Base-by-base conservation (phyloP, 2,797 vertebrate species). In the Hippoglossus hippoglossus region DNA sequence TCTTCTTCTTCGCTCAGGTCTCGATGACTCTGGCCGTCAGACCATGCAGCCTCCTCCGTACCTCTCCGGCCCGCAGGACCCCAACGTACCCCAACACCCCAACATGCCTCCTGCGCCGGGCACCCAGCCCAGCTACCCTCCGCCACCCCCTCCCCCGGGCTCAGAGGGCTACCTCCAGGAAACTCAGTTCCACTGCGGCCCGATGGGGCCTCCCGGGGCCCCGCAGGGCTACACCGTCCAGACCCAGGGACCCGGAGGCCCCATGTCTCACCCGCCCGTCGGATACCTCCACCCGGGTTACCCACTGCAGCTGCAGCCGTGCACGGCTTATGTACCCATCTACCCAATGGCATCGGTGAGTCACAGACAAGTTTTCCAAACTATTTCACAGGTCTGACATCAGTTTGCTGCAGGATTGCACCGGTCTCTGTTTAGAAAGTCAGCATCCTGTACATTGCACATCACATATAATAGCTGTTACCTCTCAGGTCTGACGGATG, bases 281-380 rank as follows among this genome's bases (percentile, higher is more conserved):
- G 97, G 96, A 65, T 98, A 97, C 84, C 87, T 97, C 73, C 95
- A 95, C 52, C 94, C 96, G 0, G 96, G 95, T 19, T 98, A 97
- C 86, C 96, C 96, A 0, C 94, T 98, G 49, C 97, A 98, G 89
- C 94, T 97, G 77, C 97, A 97, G 84, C 97, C 97, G 52, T 97
- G 96, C 93, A 97, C 97, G 0, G 96, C 97, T n/a, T 98, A 97
- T 5, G 95, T 98, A 59, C 97, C 97, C 0, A 94, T 97, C 67
- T 98, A 98, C 84, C 96, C 97, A 0, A 95, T 98, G 85, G 95
- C 96, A 22, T 94, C 96, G 89, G 97, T 98, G 89, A 97, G 97
- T 95, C 66, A 55, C 50, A 74, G 59, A 56, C 12, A 0, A 46
- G 5, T 46, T 61, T 63, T 68, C n/a, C 8, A 5, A 26, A 64